Percentiles rank a stretch among this genome's conserved stretches.
Evolutionary conservation across 2,797 vertebrate genomes (phyloP).

Genomic region (Pelobates cultripes): DNA sequence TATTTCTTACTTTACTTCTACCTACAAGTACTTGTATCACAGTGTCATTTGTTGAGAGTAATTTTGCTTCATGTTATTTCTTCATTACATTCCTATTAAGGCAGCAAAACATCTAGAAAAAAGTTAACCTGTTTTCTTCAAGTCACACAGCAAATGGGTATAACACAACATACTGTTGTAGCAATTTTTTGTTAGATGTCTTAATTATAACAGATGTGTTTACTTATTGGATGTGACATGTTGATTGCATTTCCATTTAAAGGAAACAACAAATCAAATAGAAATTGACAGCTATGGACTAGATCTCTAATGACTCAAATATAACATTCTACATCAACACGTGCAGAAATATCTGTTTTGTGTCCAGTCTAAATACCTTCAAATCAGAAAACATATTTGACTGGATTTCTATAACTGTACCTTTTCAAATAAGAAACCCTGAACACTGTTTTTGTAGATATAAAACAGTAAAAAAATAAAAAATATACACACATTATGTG

Average conservation of each 20-base stretch:
- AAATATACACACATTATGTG: too few relatives aligned
- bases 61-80: not conserved
- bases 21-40: too few relatives aligned
- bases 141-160: not conserved
- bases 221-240: conserved; percentile 38
- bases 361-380: conserved; percentile 20
- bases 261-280: conserved; percentile 47
- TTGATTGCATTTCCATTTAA: conserved; percentile 42
- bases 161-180: conserved; percentile 25
- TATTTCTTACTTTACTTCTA: too few relatives aligned
- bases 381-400: not conserved
- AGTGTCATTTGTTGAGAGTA: too few relatives aligned
- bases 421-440: too few relatives aligned
- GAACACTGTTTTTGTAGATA: too few relatives aligned
- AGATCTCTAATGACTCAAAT: conserved; percentile 27
- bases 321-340: conserved; percentile 25
- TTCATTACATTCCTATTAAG: not conserved
- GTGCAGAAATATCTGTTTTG: conserved; percentile 10
- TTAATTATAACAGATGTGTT: conserved; percentile 28
- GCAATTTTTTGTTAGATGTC: conserved; percentile 21
- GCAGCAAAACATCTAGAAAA: not conserved
- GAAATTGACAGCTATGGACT: conserved; percentile 20
- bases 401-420: not conserved
- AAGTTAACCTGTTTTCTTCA: conserved; percentile 21
- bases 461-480: too few relatives aligned